Conservation (phyloP, 2,113 vertebrate genomes). For the Indicator maculatus region DNA sequence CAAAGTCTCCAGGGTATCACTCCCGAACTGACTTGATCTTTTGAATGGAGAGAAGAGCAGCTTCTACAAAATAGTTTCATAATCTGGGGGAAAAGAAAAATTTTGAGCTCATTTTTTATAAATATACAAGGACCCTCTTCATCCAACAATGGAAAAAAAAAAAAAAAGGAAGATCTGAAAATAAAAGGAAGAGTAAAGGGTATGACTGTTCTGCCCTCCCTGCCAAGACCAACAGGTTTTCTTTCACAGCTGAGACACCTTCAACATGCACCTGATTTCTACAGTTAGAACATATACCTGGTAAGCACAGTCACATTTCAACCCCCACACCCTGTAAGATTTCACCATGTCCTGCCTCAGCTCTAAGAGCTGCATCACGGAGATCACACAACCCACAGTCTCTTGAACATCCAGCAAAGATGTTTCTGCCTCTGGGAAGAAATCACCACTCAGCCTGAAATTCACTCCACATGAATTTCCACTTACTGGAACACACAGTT, state of each 20-base stretch:
- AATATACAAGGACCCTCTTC: neutral
- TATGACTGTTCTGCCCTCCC: neutral
- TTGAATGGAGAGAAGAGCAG: neutral
- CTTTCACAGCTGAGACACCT: neutral
- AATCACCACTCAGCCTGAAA: neutral
- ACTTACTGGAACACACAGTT: neutral
- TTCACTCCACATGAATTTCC: neutral
- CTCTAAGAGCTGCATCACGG: neutral
- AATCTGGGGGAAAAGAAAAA: neutral
- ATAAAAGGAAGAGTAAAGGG: neutral
- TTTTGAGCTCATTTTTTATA: neutral
- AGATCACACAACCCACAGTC: neutral
- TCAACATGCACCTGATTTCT: neutral
- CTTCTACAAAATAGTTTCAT: neutral
- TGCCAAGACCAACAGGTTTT: neutral
- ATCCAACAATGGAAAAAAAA: neutral
- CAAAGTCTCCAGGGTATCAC: neutral
- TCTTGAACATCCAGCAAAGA: neutral
- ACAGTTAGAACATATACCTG: neutral
- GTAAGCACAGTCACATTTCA: neutral
- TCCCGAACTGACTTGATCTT: neutral
- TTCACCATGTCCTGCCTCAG: neutral
- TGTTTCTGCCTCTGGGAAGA: neutral
- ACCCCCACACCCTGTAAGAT: too few relatives aligned
- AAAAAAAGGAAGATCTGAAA: neutral